Conservation (phyloP, 2,888 invertebrate genomes). For the Pyrocoelia pectoralis region DNA sequence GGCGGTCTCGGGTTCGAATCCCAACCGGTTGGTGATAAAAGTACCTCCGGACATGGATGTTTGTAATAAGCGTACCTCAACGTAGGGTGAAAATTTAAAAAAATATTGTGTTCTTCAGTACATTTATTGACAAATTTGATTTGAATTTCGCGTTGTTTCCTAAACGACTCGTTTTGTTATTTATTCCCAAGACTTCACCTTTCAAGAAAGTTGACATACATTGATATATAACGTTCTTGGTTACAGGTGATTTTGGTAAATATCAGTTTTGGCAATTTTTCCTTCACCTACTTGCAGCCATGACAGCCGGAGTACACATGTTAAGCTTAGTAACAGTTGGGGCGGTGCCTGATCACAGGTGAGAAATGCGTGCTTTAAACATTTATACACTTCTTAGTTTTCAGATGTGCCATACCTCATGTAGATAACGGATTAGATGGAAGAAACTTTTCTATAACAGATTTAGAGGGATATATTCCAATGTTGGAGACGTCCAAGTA, state of each 20-base stretch:
- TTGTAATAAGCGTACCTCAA: too few species aligned
- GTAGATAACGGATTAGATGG: slow-evolving; percentile 64
- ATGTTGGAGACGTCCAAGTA: slow-evolving; percentile 64
- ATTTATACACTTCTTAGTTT: slow-evolving; percentile 45
- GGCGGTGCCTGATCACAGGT: slow-evolving; percentile 77
- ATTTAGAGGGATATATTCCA: slow-evolving; percentile 67
- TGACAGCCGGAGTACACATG: slow-evolving; percentile 86
- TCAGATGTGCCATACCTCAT: slow-evolving; percentile 67
- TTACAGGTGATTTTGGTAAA: slow-evolving; percentile 78
- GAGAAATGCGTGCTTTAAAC: slow-evolving; percentile 24
- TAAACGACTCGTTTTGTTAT: too few species aligned
- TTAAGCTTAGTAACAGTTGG: slow-evolving; percentile 81
- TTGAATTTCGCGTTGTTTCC: too few species aligned
- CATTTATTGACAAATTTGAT: too few species aligned
- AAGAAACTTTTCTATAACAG: slow-evolving; percentile 61
- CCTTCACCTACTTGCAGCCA: slow-evolving; percentile 77
- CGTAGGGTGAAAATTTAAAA: too few species aligned
- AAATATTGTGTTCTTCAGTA: too few species aligned
- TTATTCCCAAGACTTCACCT: too few species aligned
- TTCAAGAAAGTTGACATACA: too few species aligned
- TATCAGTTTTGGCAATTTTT: slow-evolving; percentile 83
- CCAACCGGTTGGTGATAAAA: too few species aligned
- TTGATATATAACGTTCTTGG: slow-evolving; percentile 13
- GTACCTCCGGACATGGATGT: too few species aligned
- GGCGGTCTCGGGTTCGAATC: too few species aligned